Conservation (phyloP, 2,888 invertebrate genomes). For the Cerastis leucographa region DNA sequence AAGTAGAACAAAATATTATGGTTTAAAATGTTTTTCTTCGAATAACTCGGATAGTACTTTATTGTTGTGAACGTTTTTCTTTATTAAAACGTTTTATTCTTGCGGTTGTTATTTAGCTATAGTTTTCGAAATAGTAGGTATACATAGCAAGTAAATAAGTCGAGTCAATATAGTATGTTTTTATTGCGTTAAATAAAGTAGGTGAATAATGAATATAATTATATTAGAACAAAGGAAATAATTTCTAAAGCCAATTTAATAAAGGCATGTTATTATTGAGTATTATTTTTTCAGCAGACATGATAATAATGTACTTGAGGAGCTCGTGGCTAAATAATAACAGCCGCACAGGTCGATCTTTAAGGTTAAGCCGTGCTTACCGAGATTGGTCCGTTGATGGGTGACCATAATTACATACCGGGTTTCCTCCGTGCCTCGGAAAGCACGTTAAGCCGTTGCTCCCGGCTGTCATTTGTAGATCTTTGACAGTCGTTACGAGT, state of each 20-base stretch:
- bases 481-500: no score
- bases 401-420: no score
- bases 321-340: no score
- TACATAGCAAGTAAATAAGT: conserved; percentile 5
- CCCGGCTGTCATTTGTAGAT: no score
- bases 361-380: no score
- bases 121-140: not conserved
- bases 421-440: no score
- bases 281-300: no score
- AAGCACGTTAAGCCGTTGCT: no score
- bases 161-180: conserved; percentile 11
- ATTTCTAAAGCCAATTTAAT: not conserved
- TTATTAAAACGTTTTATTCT: conserved; percentile 4
- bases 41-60: not conserved
- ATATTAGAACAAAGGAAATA: not conserved
- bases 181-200: conserved; percentile 14
- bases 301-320: no score
- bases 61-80: conserved; percentile 22
- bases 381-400: no score
- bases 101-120: not conserved
- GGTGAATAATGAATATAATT: not conserved
- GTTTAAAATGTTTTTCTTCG: conserved; percentile 10
- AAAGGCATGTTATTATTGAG: not conserved
- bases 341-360: no score
- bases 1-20: conserved; percentile 7